Base-by-base conservation (phyloP, 2,113 vertebrate genomes). In the Redunca redunca region DNA sequence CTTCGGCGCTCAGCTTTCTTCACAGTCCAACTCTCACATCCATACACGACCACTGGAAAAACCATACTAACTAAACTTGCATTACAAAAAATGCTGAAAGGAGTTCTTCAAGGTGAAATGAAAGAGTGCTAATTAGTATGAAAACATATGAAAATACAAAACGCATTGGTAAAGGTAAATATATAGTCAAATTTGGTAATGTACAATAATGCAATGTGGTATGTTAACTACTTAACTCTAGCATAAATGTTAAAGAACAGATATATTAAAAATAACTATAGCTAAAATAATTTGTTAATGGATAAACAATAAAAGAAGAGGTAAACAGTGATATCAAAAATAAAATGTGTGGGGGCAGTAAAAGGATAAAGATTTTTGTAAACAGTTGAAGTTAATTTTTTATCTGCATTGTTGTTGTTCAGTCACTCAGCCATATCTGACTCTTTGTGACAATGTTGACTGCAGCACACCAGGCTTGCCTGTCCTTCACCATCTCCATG, bases 1-100 rank as follows among this genome's bases (percentile, higher is more conserved):
- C 2, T 4, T 0, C 0, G 0, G n/a, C 1, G 10, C n/a, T 36
- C n/a, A 71, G 67, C 2, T 71, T 71, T 71, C n/a, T 40, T 71
- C 40, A 71, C 3, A 71, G 67, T 40, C n/a, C 67, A 71, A 71
- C 67, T 71, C n/a, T 71, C 67, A 71, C 67, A 12, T 71, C 67
- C 5, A 71, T 71, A 23, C 67, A 11, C 23, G 19, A 71, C n/a
- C 11, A 71, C 2, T 12, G 67, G n/a, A 40, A 71, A 71, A 71
- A 71, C 67, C 19, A 23, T 71, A 71, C 67, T 71, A 40, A 71
- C 67, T 71, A 36, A 83, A 36, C 33, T 83, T 83, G 21, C 50
- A 21, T 83, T 83, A 55, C 12, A 36, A 83, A 50, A 53, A 36
- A 83, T 36, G 50, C 33, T 83, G 30, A 25, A 53, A 83, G 80